Percentiles rank a stretch among this genome's conserved stretches.
Evolutionary conservation across 92 coral and sea anemone genomes (phyloP).

Genomic region (Epizoanthus rinbou): DNA sequence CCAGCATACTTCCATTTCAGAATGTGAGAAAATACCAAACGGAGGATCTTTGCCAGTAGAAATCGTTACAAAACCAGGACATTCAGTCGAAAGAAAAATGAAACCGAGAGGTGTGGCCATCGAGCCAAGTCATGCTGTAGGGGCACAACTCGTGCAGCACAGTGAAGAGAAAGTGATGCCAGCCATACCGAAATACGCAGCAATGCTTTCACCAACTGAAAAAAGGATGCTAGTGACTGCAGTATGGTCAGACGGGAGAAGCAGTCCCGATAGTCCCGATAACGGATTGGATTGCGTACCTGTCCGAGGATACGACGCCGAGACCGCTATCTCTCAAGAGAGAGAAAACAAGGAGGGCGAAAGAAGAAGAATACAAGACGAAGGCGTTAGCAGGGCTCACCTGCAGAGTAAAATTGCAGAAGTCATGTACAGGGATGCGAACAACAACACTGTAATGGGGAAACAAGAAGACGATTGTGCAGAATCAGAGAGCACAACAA

Average conservation of each 20-base stretch:
- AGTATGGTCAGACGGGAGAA: conserved; percentile 7
- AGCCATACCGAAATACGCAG: not conserved
- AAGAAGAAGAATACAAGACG: conserved; percentile 2
- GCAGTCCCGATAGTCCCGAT: not conserved
- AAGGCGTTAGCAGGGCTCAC: conserved; percentile 10
- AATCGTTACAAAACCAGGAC: not conserved
- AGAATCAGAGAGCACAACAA: not conserved
- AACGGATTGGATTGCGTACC: conserved; percentile 5
- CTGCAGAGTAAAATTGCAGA: conserved; percentile 8
- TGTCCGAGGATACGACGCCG: not conserved
- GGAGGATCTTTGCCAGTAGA: too few species aligned
- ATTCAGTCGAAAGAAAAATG: not conserved
- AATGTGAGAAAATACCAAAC: not conserved
- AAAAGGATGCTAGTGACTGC: conserved; percentile 5
- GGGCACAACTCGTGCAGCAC: not conserved
- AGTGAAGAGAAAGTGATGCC: conserved; percentile 25
- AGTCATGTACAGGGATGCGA: conserved; percentile 30
- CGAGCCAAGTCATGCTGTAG: not conserved
- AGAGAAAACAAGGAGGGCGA: not conserved
- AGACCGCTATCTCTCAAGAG: not conserved
- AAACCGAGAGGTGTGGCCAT: not conserved
- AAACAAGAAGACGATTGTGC: not conserved
- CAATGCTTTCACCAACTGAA: conserved; percentile 6
- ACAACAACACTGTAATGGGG: conserved; percentile 10
- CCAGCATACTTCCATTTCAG: not conserved